Evolutionary conservation across 2,888 invertebrate species (phyloP).

Genomic region (Entomobrya multifasciata): DNA sequence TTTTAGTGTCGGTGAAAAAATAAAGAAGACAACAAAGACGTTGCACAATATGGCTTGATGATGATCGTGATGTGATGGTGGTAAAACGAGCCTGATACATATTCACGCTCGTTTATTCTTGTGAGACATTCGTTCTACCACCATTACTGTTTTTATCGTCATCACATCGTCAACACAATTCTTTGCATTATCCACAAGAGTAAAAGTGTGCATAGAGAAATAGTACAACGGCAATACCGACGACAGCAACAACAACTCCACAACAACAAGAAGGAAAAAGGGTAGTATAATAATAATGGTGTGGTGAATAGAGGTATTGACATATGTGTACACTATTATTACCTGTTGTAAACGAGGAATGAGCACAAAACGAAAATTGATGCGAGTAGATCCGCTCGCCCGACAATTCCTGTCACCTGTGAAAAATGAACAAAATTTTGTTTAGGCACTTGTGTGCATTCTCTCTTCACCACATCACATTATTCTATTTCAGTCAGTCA

Average conservation of each 20-base stretch:
- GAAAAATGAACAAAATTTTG: constrained; percentile 79
- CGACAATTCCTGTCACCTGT: constrained; percentile 93
- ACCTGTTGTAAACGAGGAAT: constrained; percentile 90
- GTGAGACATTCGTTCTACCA: constrained; percentile 5
- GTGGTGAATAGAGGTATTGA: constrained; percentile 44
- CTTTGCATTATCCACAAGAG: constrained; percentile 14
- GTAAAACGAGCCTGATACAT: constrained; percentile 34
- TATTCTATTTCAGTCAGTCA: background rate
- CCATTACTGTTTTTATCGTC: constrained; percentile 38
- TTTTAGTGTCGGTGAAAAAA: constrained; percentile 26
- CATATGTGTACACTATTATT: constrained; percentile 80
- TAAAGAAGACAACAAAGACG: constrained; percentile 38
- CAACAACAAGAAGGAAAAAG: background rate
- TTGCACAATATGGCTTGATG: constrained; percentile 35
- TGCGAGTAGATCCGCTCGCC: constrained; percentile 92
- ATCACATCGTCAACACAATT: background rate
- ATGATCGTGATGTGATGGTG: background rate
- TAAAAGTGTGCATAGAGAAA: background rate
- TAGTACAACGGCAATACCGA: too few relatives aligned
- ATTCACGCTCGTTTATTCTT: constrained; percentile 31
- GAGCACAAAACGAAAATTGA: constrained; percentile 91
- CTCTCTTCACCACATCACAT: constrained; percentile 6
- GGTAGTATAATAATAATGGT: constrained; percentile 11
- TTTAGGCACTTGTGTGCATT: background rate
- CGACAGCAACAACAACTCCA: background rate